A percentile compares a stretch with the other conserved stretches of the same genome.
Conservation (phyloP, 2,888 invertebrate genomes). For the Prosapia bicincta region DNA sequence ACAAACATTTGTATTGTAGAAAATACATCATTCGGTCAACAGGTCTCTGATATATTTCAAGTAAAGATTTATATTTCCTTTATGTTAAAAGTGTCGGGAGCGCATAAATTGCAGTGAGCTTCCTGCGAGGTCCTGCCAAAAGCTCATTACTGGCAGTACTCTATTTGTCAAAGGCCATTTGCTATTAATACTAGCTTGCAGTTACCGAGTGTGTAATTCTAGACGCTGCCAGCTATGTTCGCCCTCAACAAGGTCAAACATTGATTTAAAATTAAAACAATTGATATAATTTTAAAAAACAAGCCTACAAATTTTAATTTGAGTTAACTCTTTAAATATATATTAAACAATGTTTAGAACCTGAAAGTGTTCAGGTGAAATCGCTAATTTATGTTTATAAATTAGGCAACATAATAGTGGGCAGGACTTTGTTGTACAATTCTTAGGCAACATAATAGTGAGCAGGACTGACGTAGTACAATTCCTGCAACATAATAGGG, state of each 20-base stretch:
- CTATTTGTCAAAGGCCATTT: background rate
- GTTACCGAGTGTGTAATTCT: background rate
- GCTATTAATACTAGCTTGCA: background rate
- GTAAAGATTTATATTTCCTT: background rate
- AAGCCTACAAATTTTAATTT: too few species aligned
- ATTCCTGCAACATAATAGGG: too few species aligned
- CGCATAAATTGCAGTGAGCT: background rate
- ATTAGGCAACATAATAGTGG: too few species aligned
- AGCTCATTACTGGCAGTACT: background rate
- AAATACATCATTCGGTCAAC: background rate
- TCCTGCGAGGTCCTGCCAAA: background rate
- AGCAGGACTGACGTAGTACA: too few species aligned
- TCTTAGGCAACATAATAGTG: too few species aligned
- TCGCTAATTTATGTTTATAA: too few species aligned
- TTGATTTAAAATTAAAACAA: too few species aligned
- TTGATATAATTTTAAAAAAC: too few species aligned
- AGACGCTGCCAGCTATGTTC: background rate
- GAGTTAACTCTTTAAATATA: too few species aligned
- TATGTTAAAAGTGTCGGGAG: background rate
- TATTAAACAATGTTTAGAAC: too few species aligned
- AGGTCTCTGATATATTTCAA: conserved; percentile 2
- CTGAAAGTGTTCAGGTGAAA: too few species aligned
- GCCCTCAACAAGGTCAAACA: background rate
- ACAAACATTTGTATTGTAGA: background rate
- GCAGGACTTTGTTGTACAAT: too few species aligned